phyloP scores from a whole-genome alignment of 2,888 invertebrate species.

The Agonum fuliginosum region DNA sequence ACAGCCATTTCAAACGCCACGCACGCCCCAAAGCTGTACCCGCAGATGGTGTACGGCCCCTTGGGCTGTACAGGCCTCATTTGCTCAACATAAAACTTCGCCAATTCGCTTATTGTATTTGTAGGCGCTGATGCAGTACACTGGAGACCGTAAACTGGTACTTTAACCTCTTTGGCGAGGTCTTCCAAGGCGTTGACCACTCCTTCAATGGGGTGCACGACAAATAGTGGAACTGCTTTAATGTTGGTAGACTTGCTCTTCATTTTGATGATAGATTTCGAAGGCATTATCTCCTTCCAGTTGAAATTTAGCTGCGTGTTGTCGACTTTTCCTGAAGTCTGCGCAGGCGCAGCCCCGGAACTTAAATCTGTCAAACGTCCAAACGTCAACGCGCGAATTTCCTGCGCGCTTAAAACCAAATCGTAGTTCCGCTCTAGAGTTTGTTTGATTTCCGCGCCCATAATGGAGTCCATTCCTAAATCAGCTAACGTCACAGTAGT shows the following conservation, averaged over 20 bases:
- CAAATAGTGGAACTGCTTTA: slow-evolving; percentile 77
- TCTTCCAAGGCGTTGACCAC: slow-evolving; percentile 82
- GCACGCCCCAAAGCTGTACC: slow-evolving; percentile 97
- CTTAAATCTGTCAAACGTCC: slow-evolving; percentile 81
- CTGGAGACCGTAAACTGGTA: slow-evolving; percentile 92
- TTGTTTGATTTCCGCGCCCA: slow-evolving; percentile 99
- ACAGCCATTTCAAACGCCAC: slow-evolving; percentile 97
- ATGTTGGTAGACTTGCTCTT: slow-evolving; percentile 74
- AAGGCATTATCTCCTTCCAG: slow-evolving; percentile 84
- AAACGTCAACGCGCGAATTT: slow-evolving; percentile 90
- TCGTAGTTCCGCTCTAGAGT: slow-evolving; percentile 95
- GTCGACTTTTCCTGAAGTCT: slow-evolving; percentile 68
- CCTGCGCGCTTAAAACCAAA: slow-evolving; percentile 91
- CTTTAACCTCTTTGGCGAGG: slow-evolving; percentile 83
- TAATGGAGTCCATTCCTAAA: slow-evolving; percentile 97
- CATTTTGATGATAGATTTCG: slow-evolving; percentile 81
- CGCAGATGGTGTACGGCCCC: slow-evolving; percentile 92
- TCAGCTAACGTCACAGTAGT: slow-evolving; percentile 89
- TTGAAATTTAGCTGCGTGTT: slow-evolving; percentile 76
- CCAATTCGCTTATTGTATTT: slow-evolving; percentile 82
- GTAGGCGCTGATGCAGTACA: slow-evolving; percentile 87
- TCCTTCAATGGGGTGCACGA: slow-evolving; percentile 94
- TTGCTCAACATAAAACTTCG: slow-evolving; percentile 82
- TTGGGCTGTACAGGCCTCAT: slow-evolving; percentile 84
- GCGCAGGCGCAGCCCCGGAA: slow-evolving; percentile 65